These are phyloP conservation scores for Ariolimax columbianus DNA, from an alignment of 2,888 invertebrate genomes.

Conservation along the genomic window DNA sequence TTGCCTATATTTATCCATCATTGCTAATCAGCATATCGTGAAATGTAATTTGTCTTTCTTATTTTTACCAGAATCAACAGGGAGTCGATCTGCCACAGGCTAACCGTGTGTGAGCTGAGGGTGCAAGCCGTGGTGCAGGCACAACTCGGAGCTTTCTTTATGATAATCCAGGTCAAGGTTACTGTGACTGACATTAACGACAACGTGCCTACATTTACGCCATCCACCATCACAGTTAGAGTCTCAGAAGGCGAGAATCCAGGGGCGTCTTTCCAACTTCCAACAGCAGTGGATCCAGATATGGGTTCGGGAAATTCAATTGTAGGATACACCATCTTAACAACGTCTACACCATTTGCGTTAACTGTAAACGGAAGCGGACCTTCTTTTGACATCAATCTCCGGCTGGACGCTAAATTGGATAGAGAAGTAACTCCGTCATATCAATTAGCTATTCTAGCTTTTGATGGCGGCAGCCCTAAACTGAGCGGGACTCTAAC, in stretches of 20 bases:
- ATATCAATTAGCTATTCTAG: conserved; percentile 67
- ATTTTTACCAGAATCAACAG: conserved; percentile 51
- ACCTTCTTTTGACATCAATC: conserved; percentile 62
- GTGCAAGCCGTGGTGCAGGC: conserved; percentile 60
- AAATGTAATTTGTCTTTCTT: neutral
- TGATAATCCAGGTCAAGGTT: conserved; percentile 80
- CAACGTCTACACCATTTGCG: conserved; percentile 73
- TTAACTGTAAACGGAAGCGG: conserved; percentile 81
- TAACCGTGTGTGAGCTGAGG: conserved; percentile 53
- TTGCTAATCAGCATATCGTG: neutral
- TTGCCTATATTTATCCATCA: too few relatives aligned
- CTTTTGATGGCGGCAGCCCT: conserved; percentile 70
- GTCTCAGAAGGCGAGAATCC: conserved; percentile 48
- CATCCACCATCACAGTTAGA: conserved; percentile 16
- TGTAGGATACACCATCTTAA: conserved; percentile 58
- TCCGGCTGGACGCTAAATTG: conserved; percentile 58
- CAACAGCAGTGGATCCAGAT: conserved; percentile 64
- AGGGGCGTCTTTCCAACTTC: conserved; percentile 42
- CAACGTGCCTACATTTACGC: conserved; percentile 62
- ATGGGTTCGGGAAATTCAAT: conserved; percentile 65
- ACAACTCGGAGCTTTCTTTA: conserved; percentile 79
- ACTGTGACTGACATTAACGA: conserved; percentile 66
- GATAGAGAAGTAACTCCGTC: conserved; percentile 65
- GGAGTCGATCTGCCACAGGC: conserved; percentile 52
- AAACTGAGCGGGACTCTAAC: conserved; percentile 66